Percentiles rank a stretch among this genome's conserved stretches.
Conservation (phyloP, 2,113 vertebrate genomes). For the Riparia riparia region DNA sequence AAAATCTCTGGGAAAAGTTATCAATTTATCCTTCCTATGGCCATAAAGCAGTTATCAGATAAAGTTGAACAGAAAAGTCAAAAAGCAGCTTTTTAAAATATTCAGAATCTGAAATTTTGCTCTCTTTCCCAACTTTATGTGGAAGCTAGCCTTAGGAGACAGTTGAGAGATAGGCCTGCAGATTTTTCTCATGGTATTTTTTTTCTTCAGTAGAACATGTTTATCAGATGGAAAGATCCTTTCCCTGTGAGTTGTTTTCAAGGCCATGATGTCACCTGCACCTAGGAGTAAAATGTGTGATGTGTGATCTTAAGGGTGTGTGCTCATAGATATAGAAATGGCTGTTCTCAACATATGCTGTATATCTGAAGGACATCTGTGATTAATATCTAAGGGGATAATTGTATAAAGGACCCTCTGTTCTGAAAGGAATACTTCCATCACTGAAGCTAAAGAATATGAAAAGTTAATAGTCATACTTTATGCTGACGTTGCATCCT, state of each 20-base stretch:
- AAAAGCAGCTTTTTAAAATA: background rate
- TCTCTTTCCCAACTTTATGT: background rate
- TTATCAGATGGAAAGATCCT: background rate
- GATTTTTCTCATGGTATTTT: background rate
- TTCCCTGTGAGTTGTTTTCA: background rate
- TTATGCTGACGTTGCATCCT: background rate
- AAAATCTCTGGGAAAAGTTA: background rate
- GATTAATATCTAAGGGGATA: background rate
- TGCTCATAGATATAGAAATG: background rate
- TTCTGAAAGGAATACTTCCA: background rate
- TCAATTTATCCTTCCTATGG: background rate
- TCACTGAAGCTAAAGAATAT: background rate
- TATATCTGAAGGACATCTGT: background rate
- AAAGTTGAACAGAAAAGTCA: background rate
- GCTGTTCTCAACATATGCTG: background rate
- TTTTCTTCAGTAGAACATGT: background rate
- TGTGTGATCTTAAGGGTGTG: background rate
- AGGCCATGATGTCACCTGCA: background rate
- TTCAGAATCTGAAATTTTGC: background rate
- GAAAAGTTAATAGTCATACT: background rate
- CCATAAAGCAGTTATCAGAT: background rate
- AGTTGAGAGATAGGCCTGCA: background rate
- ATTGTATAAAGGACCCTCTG: background rate
- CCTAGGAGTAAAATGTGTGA: background rate
- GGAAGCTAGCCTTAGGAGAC: background rate